Evolutionary conservation across 2,888 invertebrate species (phyloP), one percentile per base, ranked within the genome.

Genomic region (Drosophila macrothrix): DNA sequence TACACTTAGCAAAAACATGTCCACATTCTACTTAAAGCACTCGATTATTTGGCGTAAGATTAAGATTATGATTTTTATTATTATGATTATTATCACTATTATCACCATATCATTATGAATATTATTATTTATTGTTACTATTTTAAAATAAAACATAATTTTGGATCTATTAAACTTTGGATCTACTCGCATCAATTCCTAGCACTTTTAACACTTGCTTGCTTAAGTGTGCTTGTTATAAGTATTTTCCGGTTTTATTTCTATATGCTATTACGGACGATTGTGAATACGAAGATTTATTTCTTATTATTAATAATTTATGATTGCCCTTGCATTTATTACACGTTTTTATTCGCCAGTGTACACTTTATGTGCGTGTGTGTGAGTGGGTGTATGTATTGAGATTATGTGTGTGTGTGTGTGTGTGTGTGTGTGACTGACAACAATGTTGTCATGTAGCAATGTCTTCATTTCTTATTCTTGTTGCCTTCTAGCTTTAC

Each of bases 381-480:
- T 33, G 19, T 55, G 33, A 46, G 37, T 52, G 28, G 61, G 37
- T 53, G 22, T 31, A 43, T 19, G 46, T 49, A 1, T n/a, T n/a
- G n/a, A n/a, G n/a, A 0, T 49, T 37, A 16, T 31, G 50, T 25
- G 46, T 49, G 49, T 46, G 59, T 28, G 64, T 41, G 52, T 37
- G 46, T 10, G 22, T 31, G 54, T 59, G 46, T 37, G 52, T 60
- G 64, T 29, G 61, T 49, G 55, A 43, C 33, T 73, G 72, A 56
- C 83, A 77, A 75, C 85, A 77, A 76, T 75, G 73, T 73, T 84
- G 90, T 84, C 84, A 84, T 82, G 83, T 70, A 70, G 39, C 28
- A 62, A 88, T 85, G 71, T 83, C 81, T 85, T 76, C 65, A 75
- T 83, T 63, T 68, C 54, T 31, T 28, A 53, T 68, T 52, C 72